A percentile compares a stretch with the other conserved stretches of the same genome.
Evolutionary conservation across 2,113 vertebrate genomes (phyloP).

Genomic region (Eublepharis macularius): DNA sequence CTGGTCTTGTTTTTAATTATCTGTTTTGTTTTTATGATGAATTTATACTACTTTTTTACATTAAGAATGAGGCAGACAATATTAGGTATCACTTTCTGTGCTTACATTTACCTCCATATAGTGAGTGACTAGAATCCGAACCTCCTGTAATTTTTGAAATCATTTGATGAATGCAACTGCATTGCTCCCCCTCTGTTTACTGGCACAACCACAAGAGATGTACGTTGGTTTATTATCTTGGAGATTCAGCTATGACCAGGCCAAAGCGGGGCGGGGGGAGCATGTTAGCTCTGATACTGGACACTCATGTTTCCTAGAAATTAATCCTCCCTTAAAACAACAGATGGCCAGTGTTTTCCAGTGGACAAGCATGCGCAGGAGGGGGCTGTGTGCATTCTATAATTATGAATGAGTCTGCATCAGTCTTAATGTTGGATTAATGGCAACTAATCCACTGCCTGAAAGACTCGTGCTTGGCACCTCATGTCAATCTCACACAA

Average conservation of each 20-base stretch:
- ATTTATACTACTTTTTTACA: no score
- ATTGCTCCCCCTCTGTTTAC: background rate
- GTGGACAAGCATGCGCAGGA: constrained; percentile 35
- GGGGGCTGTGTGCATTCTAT: constrained; percentile 38
- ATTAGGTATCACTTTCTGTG: background rate
- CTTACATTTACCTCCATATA: background rate
- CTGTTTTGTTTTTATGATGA: no score
- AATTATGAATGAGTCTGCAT: constrained; percentile 58
- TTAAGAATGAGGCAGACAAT: no score
- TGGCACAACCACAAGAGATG: background rate
- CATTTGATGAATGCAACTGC: background rate
- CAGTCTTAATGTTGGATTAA: constrained; percentile 63
- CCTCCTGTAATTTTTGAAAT: background rate
- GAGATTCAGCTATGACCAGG: constrained; percentile 6
- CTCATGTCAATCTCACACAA: constrained; percentile 20
- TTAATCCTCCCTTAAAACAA: constrained; percentile 65
- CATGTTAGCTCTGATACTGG: constrained; percentile 41
- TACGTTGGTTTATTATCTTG: background rate
- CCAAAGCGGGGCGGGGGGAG: constrained; percentile 46
- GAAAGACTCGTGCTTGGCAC: constrained; percentile 44
- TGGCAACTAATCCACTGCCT: constrained; percentile 45
- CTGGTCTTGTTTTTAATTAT: no score
- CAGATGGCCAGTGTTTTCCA: constrained; percentile 56
- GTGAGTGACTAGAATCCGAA: background rate
- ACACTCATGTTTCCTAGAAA: constrained; percentile 63